phyloP scores from a whole-genome alignment of 1,140 invertebrate genomes.

The Eriosoma lanigerum region DNA sequence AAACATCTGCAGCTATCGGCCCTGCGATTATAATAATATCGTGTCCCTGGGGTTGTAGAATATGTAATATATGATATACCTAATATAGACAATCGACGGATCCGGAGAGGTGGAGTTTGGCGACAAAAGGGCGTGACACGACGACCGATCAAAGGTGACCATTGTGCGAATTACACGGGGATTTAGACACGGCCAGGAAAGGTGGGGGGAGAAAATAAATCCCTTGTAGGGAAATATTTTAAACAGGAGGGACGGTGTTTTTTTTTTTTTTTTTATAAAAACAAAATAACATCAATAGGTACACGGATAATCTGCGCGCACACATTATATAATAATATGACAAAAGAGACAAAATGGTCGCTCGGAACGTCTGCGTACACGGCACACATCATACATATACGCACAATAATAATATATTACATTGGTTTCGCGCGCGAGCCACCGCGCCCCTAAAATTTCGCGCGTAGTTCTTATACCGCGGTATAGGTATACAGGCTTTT shows the following conservation, averaged over 20 bases:
- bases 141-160: slow-evolving; percentile 46
- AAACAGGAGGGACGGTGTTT: neutral
- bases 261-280: neutral
- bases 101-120: slow-evolving; percentile 31
- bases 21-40: neutral
- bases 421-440: neutral
- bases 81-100: neutral
- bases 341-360: slow-evolving; percentile 49
- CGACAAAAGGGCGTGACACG: slow-evolving; percentile 48
- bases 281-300: slow-evolving; percentile 40
- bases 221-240: neutral
- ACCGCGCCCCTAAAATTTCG: neutral
- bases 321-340: neutral
- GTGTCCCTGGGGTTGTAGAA: too few species aligned
- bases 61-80: neutral
- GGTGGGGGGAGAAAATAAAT: neutral
- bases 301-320: slow-evolving; percentile 36
- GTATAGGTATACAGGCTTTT: too few species aligned
- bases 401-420: neutral
- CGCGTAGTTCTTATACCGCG: neutral
- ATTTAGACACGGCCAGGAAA: neutral
- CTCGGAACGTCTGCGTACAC: neutral
- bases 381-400: neutral
- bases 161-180: slow-evolving; percentile 49
- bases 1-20: slow-evolving; percentile 33